A percentile compares a stretch with the other conserved stretches of the same genome.
Evolutionary conservation across 2,888 invertebrate species (phyloP).

Genomic region (Belgica antarctica): DNA sequence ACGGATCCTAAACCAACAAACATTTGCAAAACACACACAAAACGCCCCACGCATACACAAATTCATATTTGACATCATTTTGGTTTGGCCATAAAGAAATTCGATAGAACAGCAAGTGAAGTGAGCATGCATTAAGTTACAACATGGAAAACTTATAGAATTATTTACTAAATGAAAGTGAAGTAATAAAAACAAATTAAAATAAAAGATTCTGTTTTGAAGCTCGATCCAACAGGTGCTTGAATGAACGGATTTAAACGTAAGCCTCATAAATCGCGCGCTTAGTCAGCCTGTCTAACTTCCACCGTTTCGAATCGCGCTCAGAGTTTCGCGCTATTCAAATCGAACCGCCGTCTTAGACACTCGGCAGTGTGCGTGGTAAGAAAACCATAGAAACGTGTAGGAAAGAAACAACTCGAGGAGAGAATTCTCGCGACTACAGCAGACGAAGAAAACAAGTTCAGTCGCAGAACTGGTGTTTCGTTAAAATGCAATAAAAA

Average conservation of each 20-base stretch:
- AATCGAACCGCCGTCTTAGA: no score
- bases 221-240: no score
- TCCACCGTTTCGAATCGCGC: neutral
- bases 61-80: neutral
- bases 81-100: neutral
- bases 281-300: no score
- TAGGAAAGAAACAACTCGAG: neutral
- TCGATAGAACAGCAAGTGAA: neutral
- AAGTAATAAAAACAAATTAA: constrained; percentile 24
- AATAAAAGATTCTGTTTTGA: neutral
- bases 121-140: constrained; percentile 14
- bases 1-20: neutral
- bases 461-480: constrained; percentile 17
- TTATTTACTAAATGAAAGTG: constrained; percentile 26
- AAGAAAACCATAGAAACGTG: neutral
- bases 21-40: no score
- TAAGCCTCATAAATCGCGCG: no score
- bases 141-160: constrained; percentile 16
- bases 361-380: constrained; percentile 16
- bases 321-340: neutral
- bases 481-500: constrained; percentile 5
- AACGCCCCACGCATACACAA: neutral
- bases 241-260: no score
- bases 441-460: constrained; percentile 13
- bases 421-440: neutral